A percentile compares a stretch with the other conserved stretches of the same genome.
Evolutionary conservation across 2,888 invertebrate genomes (phyloP).

Genomic region (Chromoteleia sp.): DNA sequence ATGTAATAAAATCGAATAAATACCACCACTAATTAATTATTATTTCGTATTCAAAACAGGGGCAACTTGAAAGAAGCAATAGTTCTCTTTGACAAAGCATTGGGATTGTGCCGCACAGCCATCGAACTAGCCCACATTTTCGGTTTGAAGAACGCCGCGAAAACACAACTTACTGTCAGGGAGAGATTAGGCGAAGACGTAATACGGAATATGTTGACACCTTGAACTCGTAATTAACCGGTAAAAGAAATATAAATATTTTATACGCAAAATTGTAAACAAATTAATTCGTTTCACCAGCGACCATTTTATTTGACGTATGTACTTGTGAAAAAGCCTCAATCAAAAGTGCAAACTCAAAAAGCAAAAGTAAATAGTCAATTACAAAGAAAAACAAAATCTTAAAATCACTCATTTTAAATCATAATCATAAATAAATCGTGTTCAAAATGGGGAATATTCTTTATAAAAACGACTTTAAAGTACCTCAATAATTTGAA

Average conservation of each 20-base stretch:
- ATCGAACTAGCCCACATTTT: conserved; percentile 96
- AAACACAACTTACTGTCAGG: conserved; percentile 93
- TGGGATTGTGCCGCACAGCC: conserved; percentile 93
- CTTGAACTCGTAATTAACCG: conserved; percentile 43
- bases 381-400: no score
- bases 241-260: conserved; percentile 19
- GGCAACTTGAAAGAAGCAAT: conserved; percentile 93
- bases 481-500: no score
- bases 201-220: conserved; percentile 74
- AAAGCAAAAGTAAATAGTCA: conserved; percentile 1
- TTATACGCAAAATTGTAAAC: conserved; percentile 16
- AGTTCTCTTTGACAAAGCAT: conserved; percentile 94
- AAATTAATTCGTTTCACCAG: conserved; percentile 5
- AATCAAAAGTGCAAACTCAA: conserved; percentile 37
- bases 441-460: no score
- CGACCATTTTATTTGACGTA: conserved; percentile 16
- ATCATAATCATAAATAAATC: no score
- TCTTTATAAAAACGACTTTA: no score
- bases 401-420: background rate
- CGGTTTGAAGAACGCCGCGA: conserved; percentile 95
- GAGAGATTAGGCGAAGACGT: conserved; percentile 89
- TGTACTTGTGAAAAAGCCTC: conserved; percentile 5
- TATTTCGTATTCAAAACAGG: conserved; percentile 79
- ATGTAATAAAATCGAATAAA: background rate
- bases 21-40: background rate